Base-by-base conservation (phyloP, 2,113 vertebrate genomes). In the Etheostoma spectabile region DNA sequence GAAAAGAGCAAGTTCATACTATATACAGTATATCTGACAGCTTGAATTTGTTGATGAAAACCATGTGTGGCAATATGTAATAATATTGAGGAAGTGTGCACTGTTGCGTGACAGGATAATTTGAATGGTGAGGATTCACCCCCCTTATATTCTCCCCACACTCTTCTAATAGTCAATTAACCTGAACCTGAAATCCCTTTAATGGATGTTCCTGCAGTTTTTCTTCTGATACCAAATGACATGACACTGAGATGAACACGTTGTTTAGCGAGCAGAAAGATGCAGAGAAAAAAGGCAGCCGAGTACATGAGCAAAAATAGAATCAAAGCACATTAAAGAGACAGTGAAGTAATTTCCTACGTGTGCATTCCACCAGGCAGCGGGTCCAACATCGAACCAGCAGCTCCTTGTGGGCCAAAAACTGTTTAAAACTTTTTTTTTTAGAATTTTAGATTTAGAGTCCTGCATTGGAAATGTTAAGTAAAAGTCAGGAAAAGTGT, bases 321-420 rank as follows among this genome's bases (percentile, higher is more conserved):
- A 68, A 63, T 33, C 45, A 15, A 76, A 80, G 77, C 72, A 46
- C 66, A 45, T 80, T 53, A 85, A 71, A 67, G 68, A 73, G 67
- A 57, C 24, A 45, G 73, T 19, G 49, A 71, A 51, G 60, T 65
- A 42, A 4, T 75, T 81, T 62, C 27, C 77, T 55, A 4, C 64
- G 77, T 1, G 48, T 24, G 53, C 48, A 11, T 6, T 73, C 7
- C 55, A 52, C 45, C 65, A 76, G 82, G 77, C 76, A 35, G 51
- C 11, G 1, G n/a, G 72, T 30, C 66, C 73, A 73, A 24, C 10
- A 42, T 56, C 6, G n/a, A 61, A 51, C 42, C 53, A 65, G 66
- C 66, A 51, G 80, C 73, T 61, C 55, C 30, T 19, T 1, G 6
- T 21, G 52, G 16, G 56, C 64, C 76, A 45, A 16, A n/a, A 49